Percentiles rank a stretch among this genome's conserved stretches.
Conservation (phyloP, 2,113 vertebrate genomes). For the Patagioenas fasciata region DNA sequence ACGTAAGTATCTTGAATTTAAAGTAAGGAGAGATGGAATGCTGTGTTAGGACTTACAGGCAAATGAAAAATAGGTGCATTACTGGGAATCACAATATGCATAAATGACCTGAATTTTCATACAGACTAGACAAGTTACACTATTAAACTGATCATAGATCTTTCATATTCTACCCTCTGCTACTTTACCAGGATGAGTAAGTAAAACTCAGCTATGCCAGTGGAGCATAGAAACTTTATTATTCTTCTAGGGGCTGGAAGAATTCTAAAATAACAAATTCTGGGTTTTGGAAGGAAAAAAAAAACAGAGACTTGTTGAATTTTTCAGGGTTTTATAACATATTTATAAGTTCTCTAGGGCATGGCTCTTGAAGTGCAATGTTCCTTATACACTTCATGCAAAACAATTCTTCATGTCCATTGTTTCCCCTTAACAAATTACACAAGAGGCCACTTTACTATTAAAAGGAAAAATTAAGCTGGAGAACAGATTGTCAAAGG, state of each 20-base stretch:
- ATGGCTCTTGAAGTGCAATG: neutral
- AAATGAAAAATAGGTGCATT: neutral
- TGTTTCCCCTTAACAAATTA: conserved; percentile 10
- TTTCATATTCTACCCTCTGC: neutral
- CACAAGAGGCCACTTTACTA: neutral
- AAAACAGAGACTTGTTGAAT: neutral
- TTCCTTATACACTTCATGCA: neutral
- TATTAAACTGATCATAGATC: neutral
- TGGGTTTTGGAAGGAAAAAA: neutral
- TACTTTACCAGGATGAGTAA: neutral
- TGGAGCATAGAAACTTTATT: neutral
- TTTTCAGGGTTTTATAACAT: conserved; percentile 19
- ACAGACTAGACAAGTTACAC: neutral
- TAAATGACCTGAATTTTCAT: neutral
- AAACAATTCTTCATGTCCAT: neutral
- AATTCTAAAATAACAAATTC: neutral
- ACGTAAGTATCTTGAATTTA: conserved; percentile 76
- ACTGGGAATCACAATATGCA: neutral
- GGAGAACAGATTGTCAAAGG: neutral
- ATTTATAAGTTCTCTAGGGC: conserved; percentile 6
- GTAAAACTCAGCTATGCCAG: rapidly evolving
- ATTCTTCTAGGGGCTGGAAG: neutral
- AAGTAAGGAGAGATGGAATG: neutral
- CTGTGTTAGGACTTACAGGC: neutral
- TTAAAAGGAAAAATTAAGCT: neutral